Evolutionary conservation across 2,888 invertebrate genomes (phyloP).

Genomic region (Cynaeus angustus): DNA sequence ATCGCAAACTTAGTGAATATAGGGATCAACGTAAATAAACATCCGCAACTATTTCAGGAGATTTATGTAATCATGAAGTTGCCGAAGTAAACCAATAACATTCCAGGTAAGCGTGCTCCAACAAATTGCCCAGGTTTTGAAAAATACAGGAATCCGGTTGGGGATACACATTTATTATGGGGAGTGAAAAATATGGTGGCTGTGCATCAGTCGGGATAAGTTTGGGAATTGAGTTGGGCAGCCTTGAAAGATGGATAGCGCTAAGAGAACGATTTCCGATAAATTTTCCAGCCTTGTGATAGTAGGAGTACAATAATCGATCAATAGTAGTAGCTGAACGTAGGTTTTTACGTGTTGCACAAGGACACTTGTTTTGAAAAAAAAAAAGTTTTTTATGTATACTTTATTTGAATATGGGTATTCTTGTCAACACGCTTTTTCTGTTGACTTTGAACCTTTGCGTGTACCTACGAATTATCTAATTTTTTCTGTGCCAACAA

Average conservation of each 20-base stretch:
- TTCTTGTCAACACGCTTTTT: too few species aligned
- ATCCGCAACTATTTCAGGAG: constrained; percentile 25
- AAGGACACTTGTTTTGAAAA: too few species aligned
- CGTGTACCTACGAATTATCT: too few species aligned
- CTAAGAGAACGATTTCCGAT: constrained; percentile 34
- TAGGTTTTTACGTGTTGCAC: too few species aligned
- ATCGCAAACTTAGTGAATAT: not conserved
- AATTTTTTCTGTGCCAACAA: too few species aligned
- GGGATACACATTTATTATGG: not conserved
- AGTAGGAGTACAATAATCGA: too few species aligned
- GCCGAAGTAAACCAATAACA: not conserved
- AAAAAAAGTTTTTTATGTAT: too few species aligned
- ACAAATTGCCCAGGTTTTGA: not conserved
- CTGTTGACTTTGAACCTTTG: too few species aligned
- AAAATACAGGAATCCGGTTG: not conserved
- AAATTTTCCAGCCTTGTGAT: constrained; percentile 4
- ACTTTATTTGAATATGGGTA: too few species aligned
- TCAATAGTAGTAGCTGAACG: too few species aligned
- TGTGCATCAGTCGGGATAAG: not conserved
- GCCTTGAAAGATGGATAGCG: constrained; percentile 27
- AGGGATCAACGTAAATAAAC: constrained; percentile 12
- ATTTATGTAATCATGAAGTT: constrained; percentile 22
- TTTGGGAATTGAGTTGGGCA: not conserved
- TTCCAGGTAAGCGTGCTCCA: not conserved
- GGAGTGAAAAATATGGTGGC: not conserved